Evolutionary conservation across 2,888 invertebrate species (phyloP), one percentile per base, ranked within the genome.

Genomic region (Cataglyphis rosenhaueri): DNA sequence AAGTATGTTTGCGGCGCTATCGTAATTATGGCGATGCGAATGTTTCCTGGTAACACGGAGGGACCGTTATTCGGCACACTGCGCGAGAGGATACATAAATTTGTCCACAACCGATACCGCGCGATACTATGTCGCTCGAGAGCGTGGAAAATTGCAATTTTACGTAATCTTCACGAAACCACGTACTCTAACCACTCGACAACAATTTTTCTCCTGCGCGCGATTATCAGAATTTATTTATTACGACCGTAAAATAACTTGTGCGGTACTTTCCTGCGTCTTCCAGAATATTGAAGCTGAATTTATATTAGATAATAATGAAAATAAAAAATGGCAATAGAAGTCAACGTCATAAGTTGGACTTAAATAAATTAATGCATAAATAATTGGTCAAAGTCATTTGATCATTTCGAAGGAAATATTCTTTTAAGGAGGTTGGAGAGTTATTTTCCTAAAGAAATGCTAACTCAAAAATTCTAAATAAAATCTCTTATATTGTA

Each of bases 1-100:
- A 89, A 89, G 89, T 89, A 89, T 89, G 88, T 89, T 86, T 88
- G 85, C 84, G 84, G 89, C 85, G 85, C 82, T 88, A 87, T 84
- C 83, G 84, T 74, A 89, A 89, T 89, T 89, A 86, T 83, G 87
- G 82, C 82, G 87, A 76, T 82, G 75, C 85, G 73, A 71, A 48
- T 81, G 71, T 83, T 88, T 89, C 87, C 88, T 88, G 90, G 84
- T 86, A 85, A 82, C 73, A 32, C 78, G 74, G 61, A 25, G 57
- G 48, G 64, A 86, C 89, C 90, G 90, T 89, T 90, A 89, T 85
- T 85, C 71, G 86, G 85, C 89, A 87, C 81, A 85, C 85, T 87
- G 89, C 65, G 82, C 59, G 84, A 59, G 68, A 81, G 73, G 85
- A 88, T 83, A 59, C 70, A 65, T 79, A 88, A 87, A 81, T 78